These are phyloP conservation scores for Galeruca laticollis DNA, from an alignment of 2,888 invertebrate genomes.

Conservation along the genomic window DNA sequence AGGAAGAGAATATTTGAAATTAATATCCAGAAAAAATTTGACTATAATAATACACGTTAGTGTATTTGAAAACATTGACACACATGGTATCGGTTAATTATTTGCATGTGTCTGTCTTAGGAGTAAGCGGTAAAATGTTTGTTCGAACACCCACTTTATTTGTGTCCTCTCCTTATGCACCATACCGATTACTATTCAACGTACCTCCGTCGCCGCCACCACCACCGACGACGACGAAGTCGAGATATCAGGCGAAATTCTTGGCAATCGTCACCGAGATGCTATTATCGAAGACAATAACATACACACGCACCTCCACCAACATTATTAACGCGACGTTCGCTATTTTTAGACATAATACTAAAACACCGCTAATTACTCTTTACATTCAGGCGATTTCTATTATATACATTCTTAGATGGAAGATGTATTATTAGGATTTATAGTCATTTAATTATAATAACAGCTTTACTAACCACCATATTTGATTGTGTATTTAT, in stretches of 20 bases:
- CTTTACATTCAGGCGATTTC: neutral
- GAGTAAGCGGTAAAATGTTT: conserved; percentile 23
- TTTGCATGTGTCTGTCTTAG: conserved; percentile 14
- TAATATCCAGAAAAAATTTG: too few relatives aligned
- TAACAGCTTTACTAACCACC: too few relatives aligned
- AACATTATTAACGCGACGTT: conserved; percentile 56
- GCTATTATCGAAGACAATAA: conserved; percentile 61
- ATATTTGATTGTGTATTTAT: too few relatives aligned
- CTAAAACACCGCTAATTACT: conserved; percentile 54
- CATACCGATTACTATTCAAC: conserved; percentile 21
- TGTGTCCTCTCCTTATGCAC: conserved; percentile 40
- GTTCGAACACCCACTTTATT: conserved; percentile 47
- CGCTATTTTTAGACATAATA: conserved; percentile 57
- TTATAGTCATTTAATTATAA: too few relatives aligned
- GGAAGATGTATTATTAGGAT: too few relatives aligned
- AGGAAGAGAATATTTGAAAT: too few relatives aligned
- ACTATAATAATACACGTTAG: too few relatives aligned
- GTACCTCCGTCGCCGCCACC: neutral
- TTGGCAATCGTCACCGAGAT: conserved; percentile 54
- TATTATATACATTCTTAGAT: too few relatives aligned
- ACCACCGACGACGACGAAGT: conserved; percentile 5
- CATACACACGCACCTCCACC: conserved; percentile 59
- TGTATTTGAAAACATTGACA: too few relatives aligned
- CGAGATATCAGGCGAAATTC: conserved; percentile 51
- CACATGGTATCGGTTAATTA: too few relatives aligned